These are phyloP conservation scores for Platyscapa corneri DNA, from an alignment of 1,140 invertebrate species.

Conservation along the genomic window DNA sequence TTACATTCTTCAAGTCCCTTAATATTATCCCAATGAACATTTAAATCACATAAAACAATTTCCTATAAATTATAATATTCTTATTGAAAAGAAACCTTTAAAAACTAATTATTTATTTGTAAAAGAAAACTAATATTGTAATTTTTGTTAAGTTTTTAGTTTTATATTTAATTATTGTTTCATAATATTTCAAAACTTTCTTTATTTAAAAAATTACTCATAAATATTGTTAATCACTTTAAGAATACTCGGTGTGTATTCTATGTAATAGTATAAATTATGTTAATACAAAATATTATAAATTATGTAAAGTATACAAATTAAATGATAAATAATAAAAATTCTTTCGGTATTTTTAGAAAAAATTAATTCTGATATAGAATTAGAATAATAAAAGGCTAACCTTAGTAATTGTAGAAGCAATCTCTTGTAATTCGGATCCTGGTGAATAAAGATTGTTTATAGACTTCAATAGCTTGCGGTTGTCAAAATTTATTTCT, in stretches of 20 bases:
- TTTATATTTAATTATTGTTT: too few species aligned
- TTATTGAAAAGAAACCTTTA: neutral
- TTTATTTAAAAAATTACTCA: too few species aligned
- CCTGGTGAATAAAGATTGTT: conserved; percentile 68
- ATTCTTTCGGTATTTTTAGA: too few species aligned
- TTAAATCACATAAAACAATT: conserved; percentile 79
- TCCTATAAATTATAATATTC: conserved; percentile 72
- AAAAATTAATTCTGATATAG: too few species aligned
- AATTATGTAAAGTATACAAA: too few species aligned
- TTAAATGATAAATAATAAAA: too few species aligned
- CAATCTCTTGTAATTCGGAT: conserved; percentile 75
- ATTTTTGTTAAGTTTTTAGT: too few species aligned
- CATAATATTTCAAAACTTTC: too few species aligned
- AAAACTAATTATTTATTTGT: neutral
- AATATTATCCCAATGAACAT: conserved; percentile 82
- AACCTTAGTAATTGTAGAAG: conserved; percentile 75
- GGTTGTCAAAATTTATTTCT: conserved; percentile 47
- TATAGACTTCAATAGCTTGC: conserved; percentile 68
- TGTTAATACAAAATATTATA: too few species aligned
- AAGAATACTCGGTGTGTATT: too few species aligned
- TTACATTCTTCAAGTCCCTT: conserved; percentile 88
- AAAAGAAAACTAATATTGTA: neutral
- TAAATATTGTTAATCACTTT: too few species aligned
- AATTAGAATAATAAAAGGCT: conserved; percentile 16
- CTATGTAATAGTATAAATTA: too few species aligned